These are phyloP conservation scores for Ctena decussata DNA, from an alignment of 2,888 invertebrate species.

Conservation along the genomic window DNA sequence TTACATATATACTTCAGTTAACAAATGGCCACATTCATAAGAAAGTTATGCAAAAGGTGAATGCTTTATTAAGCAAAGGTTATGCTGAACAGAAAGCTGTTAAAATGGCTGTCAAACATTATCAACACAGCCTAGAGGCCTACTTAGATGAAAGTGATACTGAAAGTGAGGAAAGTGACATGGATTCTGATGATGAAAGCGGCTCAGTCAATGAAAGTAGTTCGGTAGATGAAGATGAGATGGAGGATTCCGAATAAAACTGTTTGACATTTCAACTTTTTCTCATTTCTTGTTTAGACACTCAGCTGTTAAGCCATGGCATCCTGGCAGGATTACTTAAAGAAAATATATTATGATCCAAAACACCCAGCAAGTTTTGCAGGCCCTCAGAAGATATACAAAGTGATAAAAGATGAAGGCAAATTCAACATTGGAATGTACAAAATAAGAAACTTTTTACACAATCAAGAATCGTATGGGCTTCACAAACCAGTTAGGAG, in stretches of 20 bases:
- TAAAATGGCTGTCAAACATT: background rate
- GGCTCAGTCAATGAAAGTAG: background rate
- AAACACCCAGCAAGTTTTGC: conserved; percentile 35
- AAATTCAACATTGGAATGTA: conserved; percentile 38
- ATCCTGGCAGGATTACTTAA: conserved; percentile 51
- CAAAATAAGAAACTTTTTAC: conserved; percentile 47
- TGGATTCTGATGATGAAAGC: background rate
- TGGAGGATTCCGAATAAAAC: background rate
- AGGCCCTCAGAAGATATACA: conserved; percentile 52
- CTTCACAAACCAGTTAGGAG: conserved; percentile 35
- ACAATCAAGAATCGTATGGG: conserved; percentile 45
- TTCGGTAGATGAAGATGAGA: background rate
- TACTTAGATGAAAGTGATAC: background rate
- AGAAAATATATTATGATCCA: conserved; percentile 45
- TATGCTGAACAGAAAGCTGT: background rate
- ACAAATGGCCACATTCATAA: background rate
- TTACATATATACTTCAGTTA: background rate
- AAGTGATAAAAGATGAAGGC: conserved; percentile 32
- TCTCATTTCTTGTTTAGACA: conserved; percentile 46
- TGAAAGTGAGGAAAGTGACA: background rate
- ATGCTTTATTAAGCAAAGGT: background rate
- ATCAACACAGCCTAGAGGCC: background rate
- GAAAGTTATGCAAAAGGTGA: background rate
- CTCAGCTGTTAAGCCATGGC: conserved; percentile 27
- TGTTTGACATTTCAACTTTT: background rate